Base-by-base conservation (phyloP, 2,797 vertebrate species). In the Gambusia yucatana region DNA sequence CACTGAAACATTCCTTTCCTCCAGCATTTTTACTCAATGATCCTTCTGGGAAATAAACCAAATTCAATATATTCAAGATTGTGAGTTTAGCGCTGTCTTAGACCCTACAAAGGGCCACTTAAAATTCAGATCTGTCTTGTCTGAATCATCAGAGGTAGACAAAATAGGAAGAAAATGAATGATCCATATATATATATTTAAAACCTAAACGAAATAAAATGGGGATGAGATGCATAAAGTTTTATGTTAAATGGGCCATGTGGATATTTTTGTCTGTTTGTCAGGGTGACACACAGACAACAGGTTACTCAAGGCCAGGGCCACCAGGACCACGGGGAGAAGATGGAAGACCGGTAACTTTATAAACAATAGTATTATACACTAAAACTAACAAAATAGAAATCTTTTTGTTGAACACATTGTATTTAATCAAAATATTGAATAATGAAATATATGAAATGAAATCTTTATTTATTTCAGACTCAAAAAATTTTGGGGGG, bases 231-330 rank as follows among this genome's bases (percentile, higher is more conserved):
- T 67, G 3, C 3, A 33, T 25, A 39, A 13, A 57, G 25, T n/a
- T 61, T 22, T 33, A 22, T 47, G 30, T 25, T 39, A 4, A 73
- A 14, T 13, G 25, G 3, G 50, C 50, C 28, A 4, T 22, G 39
- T 28, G 17, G 44, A 22, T 36, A 6, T 67, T 0, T 70, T n/a
- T 17, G 28, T 75, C 0, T 30, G 4, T 82, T 77, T 80, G 33
- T 65, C 77, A 95, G 94, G 94, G 93, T 65, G 81, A 93, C 8
- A 82, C 90, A 30, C n/a, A 0, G 67, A 14, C 16, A 39, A 57
- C 81, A 61, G 1, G 0, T 8, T 0, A 11, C 57, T 6, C 16
- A 52, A 3, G 0, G 36, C 59, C n/a, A 61, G 93, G 88, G 6
- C 10, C 11, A 57, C 41, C 0, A 61, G 93, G 93, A 59, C 74